Evolutionary conservation across 2,888 invertebrate genomes (phyloP).

Genomic region (Harpalus rufipes): DNA sequence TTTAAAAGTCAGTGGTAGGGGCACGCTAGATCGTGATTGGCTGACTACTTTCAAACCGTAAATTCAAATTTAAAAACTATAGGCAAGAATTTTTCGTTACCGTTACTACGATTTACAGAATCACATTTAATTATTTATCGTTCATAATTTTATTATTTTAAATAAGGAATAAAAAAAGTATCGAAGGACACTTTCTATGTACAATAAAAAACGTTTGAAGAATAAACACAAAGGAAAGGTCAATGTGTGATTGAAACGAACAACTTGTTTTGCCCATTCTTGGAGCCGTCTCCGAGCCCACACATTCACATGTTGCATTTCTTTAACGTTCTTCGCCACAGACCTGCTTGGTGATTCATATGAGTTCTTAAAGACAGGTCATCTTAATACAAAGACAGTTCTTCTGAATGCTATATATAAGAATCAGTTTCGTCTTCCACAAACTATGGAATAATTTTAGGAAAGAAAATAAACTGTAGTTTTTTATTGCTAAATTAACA

Average conservation of each 20-base stretch:
- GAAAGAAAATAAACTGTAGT: too few relatives aligned
- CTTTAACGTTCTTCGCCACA: conserved; percentile 41
- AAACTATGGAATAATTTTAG: background rate
- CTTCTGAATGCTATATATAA: background rate
- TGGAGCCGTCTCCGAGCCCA: conserved; percentile 41
- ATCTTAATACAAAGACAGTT: conserved; percentile 9
- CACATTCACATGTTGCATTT: conserved; percentile 57
- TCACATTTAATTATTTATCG: too few relatives aligned
- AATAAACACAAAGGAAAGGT: conserved; percentile 22
- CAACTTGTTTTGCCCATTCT: conserved; percentile 59
- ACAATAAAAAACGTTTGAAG: background rate
- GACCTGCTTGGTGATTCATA: conserved; percentile 46
- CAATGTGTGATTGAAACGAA: conserved; percentile 35
- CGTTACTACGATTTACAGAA: too few relatives aligned
- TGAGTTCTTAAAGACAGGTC: background rate
- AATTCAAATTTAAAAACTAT: conserved; percentile 19
- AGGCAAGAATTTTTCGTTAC: too few relatives aligned
- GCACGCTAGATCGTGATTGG: conserved; percentile 35
- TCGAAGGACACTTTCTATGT: too few relatives aligned
- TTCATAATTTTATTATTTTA: too few relatives aligned
- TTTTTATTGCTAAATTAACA: too few relatives aligned
- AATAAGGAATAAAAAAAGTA: too few relatives aligned
- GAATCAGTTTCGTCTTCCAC: background rate
- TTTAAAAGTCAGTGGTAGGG: conserved; percentile 51
- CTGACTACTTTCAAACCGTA: background rate